These are phyloP conservation scores for Hiodon tergisus DNA, from an alignment of 2,113 vertebrate genomes.

Conservation along the genomic window DNA sequence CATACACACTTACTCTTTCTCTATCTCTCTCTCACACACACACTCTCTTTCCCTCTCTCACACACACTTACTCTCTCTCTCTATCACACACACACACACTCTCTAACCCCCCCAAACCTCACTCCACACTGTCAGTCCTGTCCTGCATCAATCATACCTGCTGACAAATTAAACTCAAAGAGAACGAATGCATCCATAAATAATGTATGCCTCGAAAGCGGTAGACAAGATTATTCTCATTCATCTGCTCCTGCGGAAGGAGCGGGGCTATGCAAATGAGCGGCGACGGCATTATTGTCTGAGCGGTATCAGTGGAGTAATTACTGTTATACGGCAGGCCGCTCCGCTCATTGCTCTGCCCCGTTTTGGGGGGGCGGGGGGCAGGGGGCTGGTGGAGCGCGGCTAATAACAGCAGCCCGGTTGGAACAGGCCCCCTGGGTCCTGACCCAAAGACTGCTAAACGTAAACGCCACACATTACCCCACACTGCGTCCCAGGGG, in stretches of 20 bases:
- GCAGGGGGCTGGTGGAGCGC: slow-evolving; percentile 74
- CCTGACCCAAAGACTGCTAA: slow-evolving; percentile 75
- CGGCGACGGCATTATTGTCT: slow-evolving; percentile 79
- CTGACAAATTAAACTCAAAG: background rate
- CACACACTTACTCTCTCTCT: too few relatives aligned
- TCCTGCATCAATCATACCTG: background rate
- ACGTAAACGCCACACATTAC: slow-evolving; percentile 34
- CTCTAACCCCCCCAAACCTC: background rate
- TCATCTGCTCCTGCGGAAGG: slow-evolving; percentile 59
- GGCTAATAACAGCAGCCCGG: slow-evolving; percentile 75
- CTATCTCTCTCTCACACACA: background rate
- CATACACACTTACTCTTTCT: background rate
- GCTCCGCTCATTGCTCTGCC: slow-evolving; percentile 75
- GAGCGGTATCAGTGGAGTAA: slow-evolving; percentile 89
- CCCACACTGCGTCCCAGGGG: slow-evolving; percentile 72
- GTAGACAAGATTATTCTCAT: slow-evolving; percentile 72
- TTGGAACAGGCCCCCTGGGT: slow-evolving; percentile 71
- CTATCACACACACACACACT: too few relatives aligned
- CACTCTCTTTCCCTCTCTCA: background rate
- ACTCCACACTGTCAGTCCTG: background rate
- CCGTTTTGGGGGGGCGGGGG: slow-evolving; percentile 70
- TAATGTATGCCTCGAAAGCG: slow-evolving; percentile 71
- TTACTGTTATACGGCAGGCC: slow-evolving; percentile 78
- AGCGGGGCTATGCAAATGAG: slow-evolving; percentile 81
- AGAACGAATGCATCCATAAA: slow-evolving; percentile 46